Evolutionary conservation across 2,797 vertebrate genomes (phyloP).

Genomic region (Pelobates cultripes): DNA sequence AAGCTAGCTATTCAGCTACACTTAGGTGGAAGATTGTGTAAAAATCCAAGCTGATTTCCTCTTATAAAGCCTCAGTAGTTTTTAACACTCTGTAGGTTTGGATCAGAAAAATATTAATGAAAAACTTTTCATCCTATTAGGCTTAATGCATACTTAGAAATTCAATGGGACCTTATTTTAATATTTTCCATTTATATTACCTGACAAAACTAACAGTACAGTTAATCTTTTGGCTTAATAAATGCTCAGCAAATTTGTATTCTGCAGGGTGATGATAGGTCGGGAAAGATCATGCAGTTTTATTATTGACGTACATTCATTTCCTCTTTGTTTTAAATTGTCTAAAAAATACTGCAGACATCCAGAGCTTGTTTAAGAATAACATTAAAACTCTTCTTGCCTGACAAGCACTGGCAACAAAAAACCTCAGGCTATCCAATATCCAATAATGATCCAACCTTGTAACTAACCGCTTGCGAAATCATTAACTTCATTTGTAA

Average conservation of each 20-base stretch:
- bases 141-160: neutral
- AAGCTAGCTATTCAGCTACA: too few relatives aligned
- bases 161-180: neutral
- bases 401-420: constrained; percentile 30
- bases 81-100: too few relatives aligned
- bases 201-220: constrained; percentile 12
- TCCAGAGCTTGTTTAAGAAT: constrained; percentile 26
- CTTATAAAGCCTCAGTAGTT: too few relatives aligned
- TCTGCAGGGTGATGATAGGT: constrained; percentile 4
- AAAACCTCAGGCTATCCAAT: constrained; percentile 7
- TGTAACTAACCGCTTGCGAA: constrained; percentile 1
- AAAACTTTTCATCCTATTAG: too few relatives aligned
- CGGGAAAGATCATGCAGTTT: constrained; percentile 14
- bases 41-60: too few relatives aligned
- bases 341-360: neutral
- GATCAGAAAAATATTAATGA: too few relatives aligned
- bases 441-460: neutral
- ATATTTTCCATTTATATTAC: neutral
- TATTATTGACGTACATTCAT: constrained; percentile 14
- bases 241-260: constrained; percentile 15
- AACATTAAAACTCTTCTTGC: constrained; percentile 22
- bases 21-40: too few relatives aligned
- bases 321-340: constrained; percentile 28
- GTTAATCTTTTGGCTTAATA: constrained; percentile 28
- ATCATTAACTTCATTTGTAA: constrained; percentile 1